These are phyloP conservation scores for Holacanthus passer DNA, from an alignment of 2,113 vertebrate species.

Conservation along the genomic window DNA sequence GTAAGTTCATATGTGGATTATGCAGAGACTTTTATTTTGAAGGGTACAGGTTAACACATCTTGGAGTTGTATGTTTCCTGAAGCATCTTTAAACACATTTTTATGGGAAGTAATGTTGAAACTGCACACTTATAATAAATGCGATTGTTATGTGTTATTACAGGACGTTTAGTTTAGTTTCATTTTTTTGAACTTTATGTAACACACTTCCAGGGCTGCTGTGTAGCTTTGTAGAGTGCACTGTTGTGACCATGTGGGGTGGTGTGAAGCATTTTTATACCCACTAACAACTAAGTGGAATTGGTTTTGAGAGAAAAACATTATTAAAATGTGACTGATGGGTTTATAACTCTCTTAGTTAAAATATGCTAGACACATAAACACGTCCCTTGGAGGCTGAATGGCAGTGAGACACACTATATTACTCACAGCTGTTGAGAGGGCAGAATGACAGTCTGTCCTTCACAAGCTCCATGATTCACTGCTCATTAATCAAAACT, in stretches of 20 bases:
- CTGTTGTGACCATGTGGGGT: neutral
- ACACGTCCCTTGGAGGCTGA: neutral
- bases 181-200: neutral
- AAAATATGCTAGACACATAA: neutral
- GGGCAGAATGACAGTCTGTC: neutral
- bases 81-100: neutral
- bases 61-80: neutral
- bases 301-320: neutral
- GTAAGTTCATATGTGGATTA: neutral
- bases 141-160: neutral
- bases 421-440: slow-evolving; percentile 14
- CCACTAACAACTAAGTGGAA: too few relatives aligned
- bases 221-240: too few relatives aligned
- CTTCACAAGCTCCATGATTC: slow-evolving; percentile 20
- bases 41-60: too few relatives aligned
- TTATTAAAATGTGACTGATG: neutral
- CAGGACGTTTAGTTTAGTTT: neutral
- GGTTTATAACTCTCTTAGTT: neutral
- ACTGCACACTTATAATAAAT: neutral
- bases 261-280: neutral
- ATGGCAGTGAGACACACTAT: neutral
- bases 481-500: slow-evolving; percentile 23
- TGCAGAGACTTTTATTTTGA: neutral
- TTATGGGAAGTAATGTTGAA: neutral
- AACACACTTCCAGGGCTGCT: neutral